Conservation (phyloP, 1,140 invertebrate species). For the Ostrea edulis region DNA sequence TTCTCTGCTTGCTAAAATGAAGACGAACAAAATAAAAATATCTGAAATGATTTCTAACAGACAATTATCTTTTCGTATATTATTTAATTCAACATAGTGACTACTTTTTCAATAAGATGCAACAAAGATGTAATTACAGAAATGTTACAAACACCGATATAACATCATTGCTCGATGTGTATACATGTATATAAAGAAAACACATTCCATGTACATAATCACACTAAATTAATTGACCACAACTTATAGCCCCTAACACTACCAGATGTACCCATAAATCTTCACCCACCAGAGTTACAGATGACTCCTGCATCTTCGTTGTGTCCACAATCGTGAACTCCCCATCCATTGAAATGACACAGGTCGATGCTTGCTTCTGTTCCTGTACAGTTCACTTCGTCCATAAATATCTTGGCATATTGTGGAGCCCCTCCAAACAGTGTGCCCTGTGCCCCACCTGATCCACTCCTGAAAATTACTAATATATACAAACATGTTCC, state of each 20-base stretch:
- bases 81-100: no score
- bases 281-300: conserved; percentile 48
- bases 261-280: neutral
- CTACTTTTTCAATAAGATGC: no score
- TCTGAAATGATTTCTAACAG: no score
- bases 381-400: conserved; percentile 85
- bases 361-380: conserved; percentile 84
- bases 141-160: no score
- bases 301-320: conserved; percentile 66
- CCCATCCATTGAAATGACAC: conserved; percentile 79
- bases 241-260: neutral
- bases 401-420: conserved; percentile 51
- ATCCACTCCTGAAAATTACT: conserved; percentile 32
- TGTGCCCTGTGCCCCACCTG: neutral
- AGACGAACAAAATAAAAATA: neutral
- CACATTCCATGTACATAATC: no score
- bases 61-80: no score
- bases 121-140: no score
- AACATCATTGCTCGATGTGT: no score
- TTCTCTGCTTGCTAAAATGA: conserved; percentile 56
- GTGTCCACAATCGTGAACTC: conserved; percentile 64
- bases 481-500: neutral
- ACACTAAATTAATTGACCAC: no score
- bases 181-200: no score
- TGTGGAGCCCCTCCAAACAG: conserved; percentile 41